A percentile compares a stretch with the other conserved stretches of the same genome.
These are phyloP conservation scores for Pipa parva DNA, from an alignment of 2,113 vertebrate genomes.

Conservation along the genomic window DNA sequence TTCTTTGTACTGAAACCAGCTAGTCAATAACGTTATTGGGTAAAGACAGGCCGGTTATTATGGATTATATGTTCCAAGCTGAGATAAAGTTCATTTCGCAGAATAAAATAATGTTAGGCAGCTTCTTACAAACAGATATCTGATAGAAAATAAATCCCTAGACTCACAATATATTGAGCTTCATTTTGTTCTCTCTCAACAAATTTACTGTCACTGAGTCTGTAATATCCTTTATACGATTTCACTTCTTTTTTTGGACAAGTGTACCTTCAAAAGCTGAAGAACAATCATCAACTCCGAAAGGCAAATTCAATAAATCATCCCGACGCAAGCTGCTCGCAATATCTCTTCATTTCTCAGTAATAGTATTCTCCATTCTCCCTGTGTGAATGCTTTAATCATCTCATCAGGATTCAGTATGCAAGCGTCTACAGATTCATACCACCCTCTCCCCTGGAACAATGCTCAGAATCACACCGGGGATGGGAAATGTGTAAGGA, in stretches of 20 bases:
- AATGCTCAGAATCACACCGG: not conserved
- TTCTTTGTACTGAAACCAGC: too few species aligned
- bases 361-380: slow-evolving; percentile 12
- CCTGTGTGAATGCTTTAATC: slow-evolving; percentile 29
- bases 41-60: too few species aligned
- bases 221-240: slow-evolving; percentile 21
- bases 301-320: slow-evolving; percentile 32
- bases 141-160: not conserved
- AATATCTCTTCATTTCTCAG: not conserved
- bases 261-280: too few species aligned
- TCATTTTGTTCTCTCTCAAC: not conserved
- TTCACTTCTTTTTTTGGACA: not conserved
- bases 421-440: not conserved
- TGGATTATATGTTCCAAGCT: too few species aligned
- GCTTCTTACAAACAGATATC: not conserved
- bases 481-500: too few species aligned
- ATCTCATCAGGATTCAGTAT: slow-evolving; percentile 32
- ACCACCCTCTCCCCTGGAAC: not conserved
- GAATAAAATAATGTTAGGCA: too few species aligned
- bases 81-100: too few species aligned
- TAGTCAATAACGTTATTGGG: too few species aligned
- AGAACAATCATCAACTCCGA: not conserved
- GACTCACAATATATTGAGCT: not conserved
- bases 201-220: slow-evolving; percentile 5
- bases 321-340: not conserved